These are phyloP conservation scores for Micromesistius poutassou DNA, from an alignment of 2,797 vertebrate genomes.

Conservation along the genomic window DNA sequence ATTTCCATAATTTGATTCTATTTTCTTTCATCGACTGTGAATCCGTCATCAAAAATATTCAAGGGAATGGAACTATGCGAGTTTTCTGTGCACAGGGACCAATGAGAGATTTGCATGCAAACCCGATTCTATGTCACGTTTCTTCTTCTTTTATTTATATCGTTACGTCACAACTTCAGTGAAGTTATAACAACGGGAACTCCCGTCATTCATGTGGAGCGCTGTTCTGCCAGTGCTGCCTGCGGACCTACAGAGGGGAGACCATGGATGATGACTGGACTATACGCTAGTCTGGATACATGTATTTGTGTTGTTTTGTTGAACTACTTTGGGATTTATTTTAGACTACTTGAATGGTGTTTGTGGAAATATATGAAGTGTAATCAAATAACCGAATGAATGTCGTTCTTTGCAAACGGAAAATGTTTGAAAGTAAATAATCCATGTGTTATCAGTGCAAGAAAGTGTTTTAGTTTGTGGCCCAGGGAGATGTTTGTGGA, in stretches of 20 bases:
- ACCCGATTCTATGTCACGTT: constrained; percentile 30
- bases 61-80: constrained; percentile 15
- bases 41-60: not conserved
- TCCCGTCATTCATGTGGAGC: constrained; percentile 54
- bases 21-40: constrained; percentile 19
- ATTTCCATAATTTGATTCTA: constrained; percentile 30
- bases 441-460: constrained; percentile 37
- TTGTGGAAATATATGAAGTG: constrained; percentile 63
- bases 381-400: constrained; percentile 25
- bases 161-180: constrained; percentile 61
- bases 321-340: constrained; percentile 35
- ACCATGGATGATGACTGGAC: constrained; percentile 47
- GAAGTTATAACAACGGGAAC: constrained; percentile 57
- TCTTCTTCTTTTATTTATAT: constrained; percentile 34
- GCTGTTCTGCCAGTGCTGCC: constrained; percentile 48
- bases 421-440: constrained; percentile 68
- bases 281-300: constrained; percentile 44
- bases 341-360: constrained; percentile 51
- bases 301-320: constrained; percentile 57
- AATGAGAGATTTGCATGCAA: constrained; percentile 48
- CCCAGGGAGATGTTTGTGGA: not conserved
- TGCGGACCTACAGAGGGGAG: constrained; percentile 39
- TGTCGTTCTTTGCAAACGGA: constrained; percentile 61
- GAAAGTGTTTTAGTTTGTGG: constrained; percentile 18
- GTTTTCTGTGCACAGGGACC: constrained; percentile 23